A percentile compares a stretch with the other conserved stretches of the same genome.
Evolutionary conservation across 2,113 vertebrate genomes (phyloP).

Genomic region (Cygnus atratus): DNA sequence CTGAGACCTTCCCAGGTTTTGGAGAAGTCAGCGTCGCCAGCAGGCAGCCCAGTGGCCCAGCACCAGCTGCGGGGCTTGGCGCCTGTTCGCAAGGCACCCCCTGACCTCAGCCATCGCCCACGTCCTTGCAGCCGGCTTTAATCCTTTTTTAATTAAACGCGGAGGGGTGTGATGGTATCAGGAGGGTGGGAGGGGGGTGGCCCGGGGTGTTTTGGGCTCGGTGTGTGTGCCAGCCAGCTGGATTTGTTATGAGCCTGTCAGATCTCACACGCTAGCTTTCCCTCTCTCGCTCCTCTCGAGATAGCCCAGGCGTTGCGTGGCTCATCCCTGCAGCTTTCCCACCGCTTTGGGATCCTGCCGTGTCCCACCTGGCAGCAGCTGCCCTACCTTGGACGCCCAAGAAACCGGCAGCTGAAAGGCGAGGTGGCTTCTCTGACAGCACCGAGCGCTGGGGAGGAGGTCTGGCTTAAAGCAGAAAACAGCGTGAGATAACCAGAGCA

Average conservation of each 20-base stretch:
- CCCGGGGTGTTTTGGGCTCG: conserved; percentile 47
- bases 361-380: conserved; percentile 32
- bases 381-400: not conserved
- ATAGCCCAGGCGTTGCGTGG: not conserved
- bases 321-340: not conserved
- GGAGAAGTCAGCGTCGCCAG: not conserved
- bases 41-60: conserved; percentile 18
- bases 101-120: conserved; percentile 21
- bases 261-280: not conserved
- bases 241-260: conserved; percentile 34
- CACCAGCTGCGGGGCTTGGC: conserved; percentile 1
- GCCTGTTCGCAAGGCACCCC: not conserved
- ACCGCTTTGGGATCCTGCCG: not conserved
- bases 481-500: not conserved
- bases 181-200: conserved; percentile 37
- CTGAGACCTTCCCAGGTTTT: not conserved
- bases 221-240: conserved; percentile 46
- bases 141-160: conserved; percentile 66
- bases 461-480: not conserved
- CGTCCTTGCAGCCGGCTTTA: conserved; percentile 39
- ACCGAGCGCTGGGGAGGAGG: not conserved
- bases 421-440: not conserved
- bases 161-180: conserved; percentile 49
- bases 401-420: not conserved
- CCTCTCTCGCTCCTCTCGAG: not conserved